These are phyloP conservation scores for Anguilla obscura DNA, from an alignment of 2,797 vertebrate genomes.

Conservation along the genomic window DNA sequence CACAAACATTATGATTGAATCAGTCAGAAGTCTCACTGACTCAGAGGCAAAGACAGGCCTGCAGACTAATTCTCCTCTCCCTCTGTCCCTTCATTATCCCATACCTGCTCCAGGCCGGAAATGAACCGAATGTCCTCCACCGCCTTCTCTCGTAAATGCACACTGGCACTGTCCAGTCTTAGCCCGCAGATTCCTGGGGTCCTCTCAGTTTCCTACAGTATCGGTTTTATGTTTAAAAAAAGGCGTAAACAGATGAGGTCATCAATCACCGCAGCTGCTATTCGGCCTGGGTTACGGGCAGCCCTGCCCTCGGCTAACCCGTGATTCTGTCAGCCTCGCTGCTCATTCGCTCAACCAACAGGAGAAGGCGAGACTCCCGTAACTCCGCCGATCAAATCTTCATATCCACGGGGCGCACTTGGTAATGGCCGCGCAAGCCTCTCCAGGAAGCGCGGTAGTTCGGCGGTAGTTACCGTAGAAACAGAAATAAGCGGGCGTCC, in stretches of 20 bases:
- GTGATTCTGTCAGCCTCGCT: background rate
- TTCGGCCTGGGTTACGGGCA: background rate
- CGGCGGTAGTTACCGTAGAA: background rate
- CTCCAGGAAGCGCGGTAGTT: background rate
- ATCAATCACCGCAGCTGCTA: background rate
- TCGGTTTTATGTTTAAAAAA: background rate
- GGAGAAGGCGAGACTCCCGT: background rate
- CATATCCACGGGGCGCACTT: background rate
- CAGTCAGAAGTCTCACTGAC: background rate
- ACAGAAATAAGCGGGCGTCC: background rate
- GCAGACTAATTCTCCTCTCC: slow-evolving; percentile 61
- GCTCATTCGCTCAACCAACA: background rate
- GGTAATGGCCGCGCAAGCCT: background rate
- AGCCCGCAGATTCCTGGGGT: too few relatives aligned
- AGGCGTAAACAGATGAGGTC: background rate
- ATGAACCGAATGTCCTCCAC: slow-evolving; percentile 71
- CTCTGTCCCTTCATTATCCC: slow-evolving; percentile 66
- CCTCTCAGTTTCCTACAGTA: background rate
- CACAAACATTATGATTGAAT: background rate
- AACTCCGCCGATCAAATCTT: background rate
- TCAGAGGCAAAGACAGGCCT: slow-evolving; percentile 34
- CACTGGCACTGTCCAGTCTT: background rate
- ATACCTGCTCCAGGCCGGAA: slow-evolving; percentile 68
- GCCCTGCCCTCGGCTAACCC: background rate
- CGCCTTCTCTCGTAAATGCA: background rate